Evolutionary conservation across 2,113 vertebrate species (phyloP), one percentile per base, ranked within the genome.

Genomic region (Corvus cornix): DNA sequence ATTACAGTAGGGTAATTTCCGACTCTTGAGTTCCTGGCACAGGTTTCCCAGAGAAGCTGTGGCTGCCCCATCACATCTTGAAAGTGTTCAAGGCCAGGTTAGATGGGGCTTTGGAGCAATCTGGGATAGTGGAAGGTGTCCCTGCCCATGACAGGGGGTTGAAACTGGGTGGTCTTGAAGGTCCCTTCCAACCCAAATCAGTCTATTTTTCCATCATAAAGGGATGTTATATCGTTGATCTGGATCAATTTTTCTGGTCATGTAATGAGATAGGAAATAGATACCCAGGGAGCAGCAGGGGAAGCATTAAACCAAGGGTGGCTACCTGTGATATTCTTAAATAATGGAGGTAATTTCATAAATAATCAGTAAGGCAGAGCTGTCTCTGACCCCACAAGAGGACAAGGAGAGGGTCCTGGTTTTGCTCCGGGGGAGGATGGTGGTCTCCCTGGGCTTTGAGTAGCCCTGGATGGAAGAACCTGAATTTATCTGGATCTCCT

Each of bases 21-120:
- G 66, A 16, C 19, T 14, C 43, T 31, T 66, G 51, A 37, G 26
- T 6, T 31, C 3, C 26, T 43, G 41, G 55, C 10, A 69, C 14
- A 33, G 41, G 5, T 31, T 83, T 1, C 4, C n/a, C 41, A 49
- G 41, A 69, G 46, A 2, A 76, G 22, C 14, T 69, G n/a, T 55
- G 41, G 26, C 8, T 77, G 22, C 13, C 12, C 7, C 49, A 4
- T 24, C 64, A 41, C 39, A 41, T 41, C 43, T 19, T 84, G 31
- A 15, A 77, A 69, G 10, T 63, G 10, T 49, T 2, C 63, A 24
- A 69, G 9, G 4, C 4, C 48, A 69, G 5, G 17, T 4, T 69
- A 41, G 6, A 55, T 0, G 0, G 8, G 18, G 10, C 8, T 49
- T 49, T 56, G 35, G 21, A 76, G 31, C 14, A 55, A 9, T 17